Base-by-base conservation (phyloP, 2,797 vertebrate species). In the Pseudomugil tenellus region DNA sequence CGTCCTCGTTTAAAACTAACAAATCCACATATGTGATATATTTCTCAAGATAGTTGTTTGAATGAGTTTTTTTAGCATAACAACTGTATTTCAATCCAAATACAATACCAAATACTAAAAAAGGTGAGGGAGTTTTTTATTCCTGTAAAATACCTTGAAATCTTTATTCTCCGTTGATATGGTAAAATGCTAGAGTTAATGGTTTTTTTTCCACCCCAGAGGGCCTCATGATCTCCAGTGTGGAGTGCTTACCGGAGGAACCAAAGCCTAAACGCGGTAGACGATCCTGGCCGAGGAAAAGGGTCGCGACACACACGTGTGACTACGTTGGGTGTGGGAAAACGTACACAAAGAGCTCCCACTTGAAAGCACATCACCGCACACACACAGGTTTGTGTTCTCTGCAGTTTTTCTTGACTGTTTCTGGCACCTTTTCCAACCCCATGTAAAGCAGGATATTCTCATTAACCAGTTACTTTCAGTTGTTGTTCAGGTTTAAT, bases 321-420 rank as follows among this genome's bases (percentile, higher is more conserved):
- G 97, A 98, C 88, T 99, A 98, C 0, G 96, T 95, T 0, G 98
- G 97, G 81, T 99, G 98, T 0, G 98, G 97, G 48, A 99, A 99
- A 91, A 99, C 98, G 0, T 99, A 99, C 86, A 99, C 98, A 19
- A 99, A 99, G 92, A 99, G 98, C 85, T 99, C 98, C 34, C 98
- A 99, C 87, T 96, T 99, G 76, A 99, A 99, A 89, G 98, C 98
- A 0, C 98, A 99, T 76, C 95, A 99, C 85, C 95, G 98, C 83
- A 99, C 98, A 8, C 98, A 99, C 93, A 99, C 98, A 96, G 98
- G 98, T 99, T 84, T 4, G 51, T 53, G 9, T 31, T 26, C 52
- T 37, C 16, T 31, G 9, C 6, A 3, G 59, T 31, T 3, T 51
- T 68, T 19, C 43, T 46, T 8, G n/a, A 46, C n/a, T 46, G 43